Conservation (phyloP, 2,113 vertebrate species). For the Pomatorhinus ruficollis region DNA sequence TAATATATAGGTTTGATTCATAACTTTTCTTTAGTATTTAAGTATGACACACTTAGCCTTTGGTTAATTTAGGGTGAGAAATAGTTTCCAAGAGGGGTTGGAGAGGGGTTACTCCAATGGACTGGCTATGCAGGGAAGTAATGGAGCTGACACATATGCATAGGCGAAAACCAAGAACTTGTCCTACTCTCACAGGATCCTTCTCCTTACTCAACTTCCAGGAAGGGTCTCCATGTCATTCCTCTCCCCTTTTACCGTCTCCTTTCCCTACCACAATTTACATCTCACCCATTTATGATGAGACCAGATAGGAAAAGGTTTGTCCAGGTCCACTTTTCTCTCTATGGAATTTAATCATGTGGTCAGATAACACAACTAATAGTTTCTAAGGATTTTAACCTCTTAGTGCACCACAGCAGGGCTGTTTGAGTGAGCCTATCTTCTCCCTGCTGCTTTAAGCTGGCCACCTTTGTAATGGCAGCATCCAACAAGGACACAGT, state of each 20-base stretch:
- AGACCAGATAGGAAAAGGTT: neutral
- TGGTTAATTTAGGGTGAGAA: neutral
- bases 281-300: neutral
- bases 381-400: neutral
- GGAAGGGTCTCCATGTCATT: fast-evolving
- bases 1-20: neutral
- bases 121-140: neutral
- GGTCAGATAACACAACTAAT: neutral
- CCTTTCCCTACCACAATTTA: neutral
- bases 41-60: neutral
- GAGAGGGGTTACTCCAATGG: neutral
- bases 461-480: neutral
- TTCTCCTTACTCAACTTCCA: neutral
- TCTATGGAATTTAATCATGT: neutral
- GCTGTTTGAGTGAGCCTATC: neutral
- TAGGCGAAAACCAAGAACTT: neutral
- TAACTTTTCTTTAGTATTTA: neutral
- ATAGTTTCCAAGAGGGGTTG: neutral
- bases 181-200: neutral
- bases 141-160: neutral
- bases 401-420: neutral
- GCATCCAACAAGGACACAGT: neutral
- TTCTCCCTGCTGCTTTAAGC: neutral
- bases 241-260: neutral
- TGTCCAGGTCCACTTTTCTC: neutral